Evolutionary conservation across 2,888 invertebrate genomes (phyloP).

Genomic region (Megaustenia siamemsis): DNA sequence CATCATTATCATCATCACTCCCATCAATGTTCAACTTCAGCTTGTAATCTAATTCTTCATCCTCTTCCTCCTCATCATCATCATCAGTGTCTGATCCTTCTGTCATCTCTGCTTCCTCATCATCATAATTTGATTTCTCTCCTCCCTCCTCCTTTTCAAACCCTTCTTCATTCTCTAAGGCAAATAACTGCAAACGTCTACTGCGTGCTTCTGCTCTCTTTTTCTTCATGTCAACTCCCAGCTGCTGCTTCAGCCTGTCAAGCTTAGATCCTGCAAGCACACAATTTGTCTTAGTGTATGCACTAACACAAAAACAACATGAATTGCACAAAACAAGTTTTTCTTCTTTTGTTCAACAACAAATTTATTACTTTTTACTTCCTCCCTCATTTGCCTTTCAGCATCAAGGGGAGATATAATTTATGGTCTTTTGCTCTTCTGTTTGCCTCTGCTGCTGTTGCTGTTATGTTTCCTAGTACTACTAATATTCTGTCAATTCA

Average conservation of each 20-base stretch:
- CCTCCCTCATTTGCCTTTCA: too few relatives aligned
- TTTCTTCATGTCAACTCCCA: slow-evolving; percentile 87
- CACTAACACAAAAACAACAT: too few relatives aligned
- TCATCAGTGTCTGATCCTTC: slow-evolving; percentile 78
- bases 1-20: slow-evolving; percentile 52
- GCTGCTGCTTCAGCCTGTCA: slow-evolving; percentile 85
- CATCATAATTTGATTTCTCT: slow-evolving; percentile 78
- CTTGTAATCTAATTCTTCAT: not conserved
- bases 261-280: slow-evolving; percentile 84
- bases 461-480: too few relatives aligned
- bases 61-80: slow-evolving; percentile 63
- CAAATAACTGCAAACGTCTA: slow-evolving; percentile 83
- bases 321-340: too few relatives aligned
- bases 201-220: slow-evolving; percentile 87
- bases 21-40: not conserved
- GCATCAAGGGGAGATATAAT: too few relatives aligned
- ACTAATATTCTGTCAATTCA: too few relatives aligned
- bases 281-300: not conserved
- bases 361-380: too few relatives aligned
- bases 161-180: slow-evolving; percentile 78
- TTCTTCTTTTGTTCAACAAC: too few relatives aligned
- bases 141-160: slow-evolving; percentile 65
- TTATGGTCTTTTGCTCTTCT: too few relatives aligned
- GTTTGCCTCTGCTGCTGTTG: too few relatives aligned
- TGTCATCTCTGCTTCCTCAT: slow-evolving; percentile 63